These are phyloP conservation scores for Eptatretus burgeri DNA, from an alignment of 2,113 vertebrate genomes.

Conservation along the genomic window DNA sequence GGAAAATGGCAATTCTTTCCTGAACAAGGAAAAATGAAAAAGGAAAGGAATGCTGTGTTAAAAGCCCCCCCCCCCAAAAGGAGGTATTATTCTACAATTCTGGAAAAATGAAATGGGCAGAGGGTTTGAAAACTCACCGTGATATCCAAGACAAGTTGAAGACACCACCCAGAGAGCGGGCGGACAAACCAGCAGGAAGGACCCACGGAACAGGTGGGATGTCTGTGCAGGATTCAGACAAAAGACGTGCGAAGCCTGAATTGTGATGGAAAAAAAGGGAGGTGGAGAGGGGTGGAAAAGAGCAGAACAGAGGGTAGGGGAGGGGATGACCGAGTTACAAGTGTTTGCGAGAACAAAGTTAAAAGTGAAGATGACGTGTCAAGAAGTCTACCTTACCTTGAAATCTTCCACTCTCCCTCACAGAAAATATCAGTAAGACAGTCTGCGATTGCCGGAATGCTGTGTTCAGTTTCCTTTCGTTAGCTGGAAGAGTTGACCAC, in stretches of 20 bases:
- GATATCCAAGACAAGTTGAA: conserved; percentile 34
- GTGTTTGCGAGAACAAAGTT: background rate
- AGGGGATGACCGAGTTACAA: background rate
- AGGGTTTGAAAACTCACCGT: no score
- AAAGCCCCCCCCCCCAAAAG: no score
- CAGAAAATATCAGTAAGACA: conserved; percentile 77
- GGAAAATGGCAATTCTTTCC: conserved; percentile 75
- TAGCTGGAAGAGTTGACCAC: conserved; percentile 93
- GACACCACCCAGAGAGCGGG: conserved; percentile 90
- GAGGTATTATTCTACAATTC: no score
- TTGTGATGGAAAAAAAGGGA: background rate
- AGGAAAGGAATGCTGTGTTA: no score
- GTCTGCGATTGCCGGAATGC: conserved; percentile 64
- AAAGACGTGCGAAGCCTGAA: background rate
- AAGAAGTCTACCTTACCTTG: conserved; percentile 32
- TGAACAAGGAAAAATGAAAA: conserved; percentile 12
- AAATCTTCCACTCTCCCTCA: conserved; percentile 95
- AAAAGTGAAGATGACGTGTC: background rate
- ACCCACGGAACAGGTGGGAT: conserved; percentile 97
- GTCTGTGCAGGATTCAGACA: conserved; percentile 20
- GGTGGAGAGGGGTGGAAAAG: background rate
- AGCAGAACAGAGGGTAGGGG: background rate
- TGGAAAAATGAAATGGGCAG: no score
- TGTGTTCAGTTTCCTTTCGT: conserved; percentile 82
- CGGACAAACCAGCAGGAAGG: conserved; percentile 86